A percentile compares a stretch with the other conserved stretches of the same genome.
phyloP scores from a whole-genome alignment of 2,113 vertebrate genomes.

The Phrynosoma platyrhinos region DNA sequence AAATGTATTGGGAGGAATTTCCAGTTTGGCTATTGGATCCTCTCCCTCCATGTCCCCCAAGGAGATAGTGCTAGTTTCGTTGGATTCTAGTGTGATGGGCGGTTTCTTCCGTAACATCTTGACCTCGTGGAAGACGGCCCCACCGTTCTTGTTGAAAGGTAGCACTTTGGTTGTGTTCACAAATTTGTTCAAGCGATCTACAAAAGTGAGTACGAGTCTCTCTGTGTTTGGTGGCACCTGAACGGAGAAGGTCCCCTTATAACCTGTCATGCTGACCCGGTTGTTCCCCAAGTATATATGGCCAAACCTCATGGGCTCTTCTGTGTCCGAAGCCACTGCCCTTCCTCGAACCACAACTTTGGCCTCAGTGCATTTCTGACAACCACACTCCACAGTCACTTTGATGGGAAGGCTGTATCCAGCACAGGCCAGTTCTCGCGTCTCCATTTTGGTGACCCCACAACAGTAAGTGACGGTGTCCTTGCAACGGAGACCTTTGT shows the following conservation, averaged over 20 bases:
- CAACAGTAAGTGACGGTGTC: slow-evolving; percentile 90
- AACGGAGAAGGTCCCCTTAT: slow-evolving; percentile 95
- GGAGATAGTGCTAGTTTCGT: slow-evolving; percentile 86
- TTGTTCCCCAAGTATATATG: slow-evolving; percentile 90
- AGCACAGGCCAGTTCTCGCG: slow-evolving; percentile 83
- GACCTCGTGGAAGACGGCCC: slow-evolving; percentile 93
- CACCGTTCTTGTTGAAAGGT: slow-evolving; percentile 91
- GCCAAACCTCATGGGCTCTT: slow-evolving; percentile 95
- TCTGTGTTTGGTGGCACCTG: slow-evolving; percentile 88
- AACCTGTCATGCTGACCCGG: slow-evolving; percentile 92
- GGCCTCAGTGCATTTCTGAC: slow-evolving; percentile 89
- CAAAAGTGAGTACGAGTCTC: slow-evolving; percentile 94
- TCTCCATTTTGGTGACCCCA: slow-evolving; percentile 87
- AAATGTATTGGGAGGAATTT: slow-evolving; percentile 92
- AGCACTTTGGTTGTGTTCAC: slow-evolving; percentile 97
- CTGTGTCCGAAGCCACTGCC: slow-evolving; percentile 89
- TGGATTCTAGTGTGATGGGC: slow-evolving; percentile 85
- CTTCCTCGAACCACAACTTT: slow-evolving; percentile 88
- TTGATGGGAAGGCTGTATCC: slow-evolving; percentile 91
- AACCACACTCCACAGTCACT: slow-evolving; percentile 86
- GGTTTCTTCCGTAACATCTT: slow-evolving; percentile 89
- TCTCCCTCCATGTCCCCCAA: slow-evolving; percentile 87
- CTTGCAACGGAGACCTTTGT: slow-evolving; percentile 89
- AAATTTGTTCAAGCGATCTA: slow-evolving; percentile 95
- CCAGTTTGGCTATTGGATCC: slow-evolving; percentile 90